A percentile compares a stretch with the other conserved stretches of the same genome.
Evolutionary conservation across 30 jellyfish, hydroid and myxozoan genomes (phyloP).

Genomic region (Mastigias papua): DNA sequence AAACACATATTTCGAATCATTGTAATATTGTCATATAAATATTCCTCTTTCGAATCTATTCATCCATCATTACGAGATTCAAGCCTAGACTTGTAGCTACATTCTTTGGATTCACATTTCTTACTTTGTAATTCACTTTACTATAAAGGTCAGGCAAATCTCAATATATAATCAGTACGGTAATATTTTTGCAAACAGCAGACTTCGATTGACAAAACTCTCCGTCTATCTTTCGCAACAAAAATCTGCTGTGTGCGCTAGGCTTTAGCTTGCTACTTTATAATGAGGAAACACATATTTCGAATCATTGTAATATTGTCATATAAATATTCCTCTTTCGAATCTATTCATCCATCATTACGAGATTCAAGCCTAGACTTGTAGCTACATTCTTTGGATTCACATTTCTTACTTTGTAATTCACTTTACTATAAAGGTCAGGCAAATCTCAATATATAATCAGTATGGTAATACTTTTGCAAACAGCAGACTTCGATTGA

Average conservation of each 20-base stretch:
- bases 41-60: not conserved
- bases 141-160: not conserved
- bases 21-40: no score
- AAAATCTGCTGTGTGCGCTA: no score
- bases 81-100: not conserved
- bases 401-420: not conserved
- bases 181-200: no score
- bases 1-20: no score
- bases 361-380: not conserved
- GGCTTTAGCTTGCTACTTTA: no score
- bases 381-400: not conserved
- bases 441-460: not conserved
- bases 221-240: no score
- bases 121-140: not conserved
- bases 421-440: not conserved
- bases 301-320: no score
- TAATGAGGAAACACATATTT: no score
- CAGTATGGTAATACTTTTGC: not conserved
- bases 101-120: not conserved
- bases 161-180: not conserved
- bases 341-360: not conserved
- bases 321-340: not conserved
- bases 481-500: not conserved
- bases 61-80: not conserved
- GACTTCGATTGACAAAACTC: no score